Evolutionary conservation across 2,888 invertebrate species (phyloP).

Genomic region (Mesorhabditis sp.): DNA sequence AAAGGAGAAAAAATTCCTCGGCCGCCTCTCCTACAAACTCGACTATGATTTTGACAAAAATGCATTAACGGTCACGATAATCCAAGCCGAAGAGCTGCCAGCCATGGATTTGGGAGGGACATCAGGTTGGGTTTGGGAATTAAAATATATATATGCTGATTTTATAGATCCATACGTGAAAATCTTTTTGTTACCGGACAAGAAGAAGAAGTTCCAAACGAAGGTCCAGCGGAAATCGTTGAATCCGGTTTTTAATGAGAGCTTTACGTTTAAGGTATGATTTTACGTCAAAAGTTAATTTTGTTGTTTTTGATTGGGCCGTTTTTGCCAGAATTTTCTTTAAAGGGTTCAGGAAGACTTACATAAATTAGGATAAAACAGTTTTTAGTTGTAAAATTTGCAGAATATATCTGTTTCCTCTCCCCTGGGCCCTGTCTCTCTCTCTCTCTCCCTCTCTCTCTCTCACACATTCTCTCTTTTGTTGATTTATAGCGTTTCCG

Average conservation of each 20-base stretch:
- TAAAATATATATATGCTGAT: too few relatives aligned
- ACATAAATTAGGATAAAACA: too few relatives aligned
- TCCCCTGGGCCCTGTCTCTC: not conserved
- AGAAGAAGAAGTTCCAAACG: conserved; percentile 99
- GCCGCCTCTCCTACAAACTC: conserved; percentile 83
- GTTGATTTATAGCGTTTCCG: too few relatives aligned
- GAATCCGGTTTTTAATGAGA: conserved; percentile 96
- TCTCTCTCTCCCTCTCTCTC: conserved; percentile 1
- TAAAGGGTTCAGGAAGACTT: too few relatives aligned
- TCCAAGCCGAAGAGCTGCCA: conserved; percentile 94
- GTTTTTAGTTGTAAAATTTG: too few relatives aligned
- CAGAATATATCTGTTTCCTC: too few relatives aligned
- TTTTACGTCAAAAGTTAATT: not conserved
- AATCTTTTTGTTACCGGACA: conserved; percentile 89
- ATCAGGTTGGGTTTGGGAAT: conserved; percentile 66
- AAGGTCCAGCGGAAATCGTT: conserved; percentile 85
- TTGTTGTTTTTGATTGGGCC: too few relatives aligned
- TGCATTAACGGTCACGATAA: conserved; percentile 91
- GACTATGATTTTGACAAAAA: conserved; percentile 99
- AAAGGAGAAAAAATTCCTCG: conserved; percentile 67
- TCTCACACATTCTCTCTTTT: not conserved
- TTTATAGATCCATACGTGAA: conserved; percentile 85
- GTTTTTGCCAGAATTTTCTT: too few relatives aligned
- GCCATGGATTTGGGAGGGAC: conserved; percentile 98
- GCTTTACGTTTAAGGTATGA: conserved; percentile 91